These are phyloP conservation scores for Rhagonycha fulva DNA, from an alignment of 2,888 invertebrate genomes.

Conservation along the genomic window DNA sequence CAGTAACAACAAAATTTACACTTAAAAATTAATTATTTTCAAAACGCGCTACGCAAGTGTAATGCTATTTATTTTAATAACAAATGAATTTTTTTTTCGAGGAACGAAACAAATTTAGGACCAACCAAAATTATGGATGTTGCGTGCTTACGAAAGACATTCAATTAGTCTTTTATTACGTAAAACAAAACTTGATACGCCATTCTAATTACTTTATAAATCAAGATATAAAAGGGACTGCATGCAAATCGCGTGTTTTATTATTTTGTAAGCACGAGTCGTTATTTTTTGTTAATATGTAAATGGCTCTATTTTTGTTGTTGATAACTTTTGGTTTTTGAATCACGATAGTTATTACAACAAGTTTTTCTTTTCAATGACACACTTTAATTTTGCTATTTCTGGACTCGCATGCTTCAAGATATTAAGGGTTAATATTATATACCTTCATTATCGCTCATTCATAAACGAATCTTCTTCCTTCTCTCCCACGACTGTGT, in stretches of 20 bases:
- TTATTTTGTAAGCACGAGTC: neutral
- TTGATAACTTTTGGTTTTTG: neutral
- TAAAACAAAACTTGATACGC: conserved; percentile 11
- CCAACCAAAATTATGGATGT: conserved; percentile 14
- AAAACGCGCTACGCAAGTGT: neutral
- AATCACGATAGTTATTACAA: neutral
- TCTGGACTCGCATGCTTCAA: neutral
- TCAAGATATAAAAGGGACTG: neutral
- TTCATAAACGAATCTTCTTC: no score
- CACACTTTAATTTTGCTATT: neutral
- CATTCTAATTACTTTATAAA: conserved; percentile 9
- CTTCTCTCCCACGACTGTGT: no score
- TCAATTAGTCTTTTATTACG: conserved; percentile 13
- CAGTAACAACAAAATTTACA: neutral
- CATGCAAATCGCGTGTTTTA: neutral
- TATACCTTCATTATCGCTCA: no score
- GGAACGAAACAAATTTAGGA: neutral
- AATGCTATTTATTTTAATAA: neutral
- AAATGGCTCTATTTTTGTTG: neutral
- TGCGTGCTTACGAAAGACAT: conserved; percentile 13
- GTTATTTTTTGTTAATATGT: neutral
- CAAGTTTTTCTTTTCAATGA: neutral
- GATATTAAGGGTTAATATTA: no score
- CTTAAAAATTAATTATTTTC: neutral
- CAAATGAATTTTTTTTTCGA: neutral